Evolutionary conservation across 2,797 vertebrate species (phyloP).

Genomic region (Enteromius trimaculatus): DNA sequence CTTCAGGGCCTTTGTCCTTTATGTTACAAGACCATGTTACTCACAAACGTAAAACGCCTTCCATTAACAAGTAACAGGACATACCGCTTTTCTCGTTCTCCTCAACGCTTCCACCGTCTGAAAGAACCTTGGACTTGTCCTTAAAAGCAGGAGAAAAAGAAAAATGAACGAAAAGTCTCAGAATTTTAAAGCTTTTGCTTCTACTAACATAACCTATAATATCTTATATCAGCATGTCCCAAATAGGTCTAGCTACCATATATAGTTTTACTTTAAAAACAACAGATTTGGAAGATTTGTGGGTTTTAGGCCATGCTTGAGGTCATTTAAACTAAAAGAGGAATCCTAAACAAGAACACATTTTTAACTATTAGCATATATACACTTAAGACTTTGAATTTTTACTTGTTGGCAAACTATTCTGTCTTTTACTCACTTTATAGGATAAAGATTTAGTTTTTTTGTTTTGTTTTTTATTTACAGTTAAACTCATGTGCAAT

Average conservation of each 20-base stretch:
- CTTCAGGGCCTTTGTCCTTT: not conserved
- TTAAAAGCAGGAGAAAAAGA: slow-evolving; percentile 17
- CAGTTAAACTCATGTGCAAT: not conserved
- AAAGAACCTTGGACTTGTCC: slow-evolving; percentile 35
- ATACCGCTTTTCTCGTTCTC: slow-evolving; percentile 45
- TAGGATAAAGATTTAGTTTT: not conserved
- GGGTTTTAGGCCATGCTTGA: not conserved
- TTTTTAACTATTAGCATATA: not conserved
- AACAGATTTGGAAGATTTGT: not conserved
- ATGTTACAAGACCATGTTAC: not conserved
- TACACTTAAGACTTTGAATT: no score
- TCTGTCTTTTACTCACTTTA: not conserved
- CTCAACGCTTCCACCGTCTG: slow-evolving; percentile 21
- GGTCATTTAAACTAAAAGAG: not conserved
- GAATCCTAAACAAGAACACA: not conserved
- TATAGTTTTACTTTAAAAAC: not conserved
- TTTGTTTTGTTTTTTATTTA: not conserved
- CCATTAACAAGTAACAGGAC: not conserved
- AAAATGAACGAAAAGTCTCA: not conserved
- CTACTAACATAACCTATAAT: no score
- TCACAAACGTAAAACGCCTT: not conserved
- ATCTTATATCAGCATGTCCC: not conserved
- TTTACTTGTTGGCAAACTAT: no score
- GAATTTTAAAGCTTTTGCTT: not conserved
- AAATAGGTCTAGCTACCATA: not conserved